Evolutionary conservation across 1,140 invertebrate genomes (phyloP), one percentile per base, ranked within the genome.

Genomic region (Solenopsis invicta): DNA sequence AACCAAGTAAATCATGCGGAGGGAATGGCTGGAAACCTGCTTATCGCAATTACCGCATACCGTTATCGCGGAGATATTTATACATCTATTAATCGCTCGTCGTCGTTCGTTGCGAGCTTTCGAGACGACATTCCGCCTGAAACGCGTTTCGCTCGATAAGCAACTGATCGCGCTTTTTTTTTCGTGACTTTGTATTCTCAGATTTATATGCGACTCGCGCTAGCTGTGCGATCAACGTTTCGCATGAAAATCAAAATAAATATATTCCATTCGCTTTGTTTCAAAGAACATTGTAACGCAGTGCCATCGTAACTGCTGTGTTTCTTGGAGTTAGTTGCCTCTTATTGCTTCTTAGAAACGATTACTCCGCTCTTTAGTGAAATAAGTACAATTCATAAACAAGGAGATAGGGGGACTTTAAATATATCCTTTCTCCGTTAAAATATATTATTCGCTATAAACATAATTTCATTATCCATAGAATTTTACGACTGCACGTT

Each of bases 21-120:
- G 13, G n/a, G 13, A 74, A 54, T n/a, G 54, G 34, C 18, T 48
- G 48, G 48, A n/a, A 66, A 18, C 16, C 37, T 41, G 80, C 69
- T 84, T 84, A 84, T 84, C 80, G 29, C 71, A 84, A 84, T 75
- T 84, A 84, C 69, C 67, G 69, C 41, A 62, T 84, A 84, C 54
- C 80, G 69, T 84, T 82, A 84, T 84, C 69, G 41, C 13, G 61
- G 69, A 84, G 69, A 84, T 75, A 84, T 84, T 84, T 61, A 74
- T 61, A 62, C 56, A 75, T n/a, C 9, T 74, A 74, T 75, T 75
- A 84, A 75, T 82, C 66, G n/a, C 9, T 61, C 34, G 8, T 45
- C 50, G 64, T 13, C 52, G 78, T 29, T 16, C 50, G 18, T 2
- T 18, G 37, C 41, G 75, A 62, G 2, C 18, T 75, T 12, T 24